Percentiles rank a stretch among this genome's conserved stretches.
Conservation (phyloP, 92 coral and sea anemone genomes). For the Parazoanthus swiftii region DNA sequence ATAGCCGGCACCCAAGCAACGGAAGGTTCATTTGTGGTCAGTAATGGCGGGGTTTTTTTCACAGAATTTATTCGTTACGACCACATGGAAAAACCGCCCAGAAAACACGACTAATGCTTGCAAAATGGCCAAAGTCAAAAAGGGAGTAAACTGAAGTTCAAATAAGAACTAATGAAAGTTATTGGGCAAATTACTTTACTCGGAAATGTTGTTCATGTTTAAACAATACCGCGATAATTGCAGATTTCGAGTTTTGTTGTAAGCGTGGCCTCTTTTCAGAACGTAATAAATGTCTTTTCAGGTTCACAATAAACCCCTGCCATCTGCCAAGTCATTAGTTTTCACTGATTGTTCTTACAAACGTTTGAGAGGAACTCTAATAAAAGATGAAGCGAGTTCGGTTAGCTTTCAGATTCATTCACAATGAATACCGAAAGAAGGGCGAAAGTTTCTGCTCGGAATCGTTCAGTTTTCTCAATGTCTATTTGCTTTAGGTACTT, state of each 20-base stretch:
- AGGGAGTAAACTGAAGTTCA: neutral
- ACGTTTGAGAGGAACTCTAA: conserved; percentile 9
- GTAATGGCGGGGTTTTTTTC: neutral
- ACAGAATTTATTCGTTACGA: neutral
- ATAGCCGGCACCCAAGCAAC: neutral
- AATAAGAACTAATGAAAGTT: conserved; percentile 26
- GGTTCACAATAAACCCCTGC: conserved; percentile 54
- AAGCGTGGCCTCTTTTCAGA: conserved; percentile 78
- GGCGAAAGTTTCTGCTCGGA: neutral
- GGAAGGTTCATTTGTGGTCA: neutral
- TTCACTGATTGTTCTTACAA: conserved; percentile 29
- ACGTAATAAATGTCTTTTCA: conserved; percentile 70
- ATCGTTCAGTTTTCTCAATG: conserved; percentile 29
- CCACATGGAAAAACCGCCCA: neutral
- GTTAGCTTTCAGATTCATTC: conserved; percentile 35
- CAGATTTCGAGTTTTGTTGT: conserved; percentile 84
- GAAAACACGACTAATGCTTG: neutral
- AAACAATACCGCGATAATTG: conserved; percentile 66
- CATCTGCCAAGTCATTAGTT: conserved; percentile 52
- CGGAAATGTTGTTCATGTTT: conserved; percentile 34
- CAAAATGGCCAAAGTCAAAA: conserved; percentile 23
- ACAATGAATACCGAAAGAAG: conserved; percentile 9
- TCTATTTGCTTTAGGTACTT: conserved; percentile 51
- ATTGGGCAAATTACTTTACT: conserved; percentile 29
- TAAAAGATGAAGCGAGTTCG: conserved; percentile 4